Percentiles rank a stretch among this genome's conserved stretches.
These are phyloP conservation scores for Pantherophis guttatus DNA, from an alignment of 2,113 vertebrate genomes.

Conservation along the genomic window DNA sequence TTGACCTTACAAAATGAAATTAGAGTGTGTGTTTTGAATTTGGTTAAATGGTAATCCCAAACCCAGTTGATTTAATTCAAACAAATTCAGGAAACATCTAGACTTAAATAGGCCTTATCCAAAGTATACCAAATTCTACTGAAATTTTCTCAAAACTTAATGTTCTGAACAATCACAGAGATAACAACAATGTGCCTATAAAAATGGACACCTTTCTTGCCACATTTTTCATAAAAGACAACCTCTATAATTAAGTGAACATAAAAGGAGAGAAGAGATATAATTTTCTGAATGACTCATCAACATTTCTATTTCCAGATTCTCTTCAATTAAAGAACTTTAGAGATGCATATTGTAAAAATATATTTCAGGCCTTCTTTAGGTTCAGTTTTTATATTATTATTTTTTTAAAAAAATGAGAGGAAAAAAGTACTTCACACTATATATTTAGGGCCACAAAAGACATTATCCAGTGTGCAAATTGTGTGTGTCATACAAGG, in stretches of 20 bases:
- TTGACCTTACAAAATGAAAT: neutral
- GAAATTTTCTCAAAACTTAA: neutral
- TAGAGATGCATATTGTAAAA: neutral
- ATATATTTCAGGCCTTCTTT: neutral
- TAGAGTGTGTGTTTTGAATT: neutral
- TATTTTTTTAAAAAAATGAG: neutral
- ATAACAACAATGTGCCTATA: neutral
- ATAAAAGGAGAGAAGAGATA: neutral
- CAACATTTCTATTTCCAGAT: neutral
- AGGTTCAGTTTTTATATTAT: neutral
- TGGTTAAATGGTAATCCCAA: neutral
- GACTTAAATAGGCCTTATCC: neutral
- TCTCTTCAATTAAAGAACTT: neutral
- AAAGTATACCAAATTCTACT: neutral
- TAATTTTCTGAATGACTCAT: neutral
- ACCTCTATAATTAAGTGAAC: neutral
- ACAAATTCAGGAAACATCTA: neutral
- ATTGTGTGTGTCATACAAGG: neutral
- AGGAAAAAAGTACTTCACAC: neutral
- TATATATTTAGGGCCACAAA: neutral
- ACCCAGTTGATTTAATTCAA: neutral
- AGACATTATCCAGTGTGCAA: neutral
- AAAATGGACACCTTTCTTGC: neutral
- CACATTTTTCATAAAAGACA: neutral
- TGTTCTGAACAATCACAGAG: neutral